Base-by-base conservation (phyloP, 1,140 invertebrate species). In the Apis laboriosa region DNA sequence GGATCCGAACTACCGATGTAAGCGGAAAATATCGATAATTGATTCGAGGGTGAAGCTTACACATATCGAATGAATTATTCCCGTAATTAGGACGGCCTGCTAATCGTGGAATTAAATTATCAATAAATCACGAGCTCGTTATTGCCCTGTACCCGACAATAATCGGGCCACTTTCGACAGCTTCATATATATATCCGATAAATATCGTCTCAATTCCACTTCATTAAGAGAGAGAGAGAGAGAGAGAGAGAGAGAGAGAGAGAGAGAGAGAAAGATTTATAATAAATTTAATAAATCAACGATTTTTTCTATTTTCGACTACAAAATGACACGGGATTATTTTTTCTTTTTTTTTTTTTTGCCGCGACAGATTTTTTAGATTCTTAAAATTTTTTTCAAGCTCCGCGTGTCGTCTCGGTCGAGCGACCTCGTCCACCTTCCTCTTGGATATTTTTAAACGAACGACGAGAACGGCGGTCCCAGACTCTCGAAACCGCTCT, bases 371-470 rank as follows among this genome's bases (percentile, higher is more conserved):
- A 43, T 43, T 43, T 43, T 43, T 0, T 34, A 34, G 2, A 2
- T 34, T 34, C 34, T 43, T 43, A 43, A 43, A 43, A 7, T 21
- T 60, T 58, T 56, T 28, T 76, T 15, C n/a, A 21, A 13, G 61
- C 34, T 7, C 17, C 51, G 21, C 49, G 56, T 56, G 56, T 51
- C 63, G 81, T 87, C 81, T 87, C 75, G 68, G 12, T 64, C 63
- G 67, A 86, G 68, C 76, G 86, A 88, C 86, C 85, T 80, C 74
- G 71, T 82, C 77, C 83, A 84, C 86, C 63, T 87, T 84, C 86
- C 58, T 49, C 74, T 49, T 24, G 56, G 83, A 64, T 88, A 88
- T 88, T 88, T 88, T 88, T 88, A 88, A 88, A 84, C 86, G 75
- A 17, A 53, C 68, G 24, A 70, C 49, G 24, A 60, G 77, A 13